Evolutionary conservation across 2,888 invertebrate genomes (phyloP).

Genomic region (Drymonia ruficornis): DNA sequence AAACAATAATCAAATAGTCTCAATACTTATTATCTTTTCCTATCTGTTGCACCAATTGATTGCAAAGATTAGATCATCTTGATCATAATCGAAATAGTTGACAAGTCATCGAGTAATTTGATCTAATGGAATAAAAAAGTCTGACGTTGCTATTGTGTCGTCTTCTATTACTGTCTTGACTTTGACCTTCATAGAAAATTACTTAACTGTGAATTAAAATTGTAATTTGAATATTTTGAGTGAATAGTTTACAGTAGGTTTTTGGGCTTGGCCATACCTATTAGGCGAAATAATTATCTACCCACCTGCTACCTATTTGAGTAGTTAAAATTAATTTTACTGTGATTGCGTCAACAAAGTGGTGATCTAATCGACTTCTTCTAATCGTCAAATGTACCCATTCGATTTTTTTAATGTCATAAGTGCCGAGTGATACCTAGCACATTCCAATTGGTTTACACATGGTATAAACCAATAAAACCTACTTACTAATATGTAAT

Average conservation of each 20-base stretch:
- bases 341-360: neutral
- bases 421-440: too few species aligned
- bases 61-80: neutral
- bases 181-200: conserved; percentile 25
- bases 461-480: too few species aligned
- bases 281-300: neutral
- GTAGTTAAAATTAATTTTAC: neutral
- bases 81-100: neutral
- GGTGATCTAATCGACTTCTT: neutral
- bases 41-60: neutral
- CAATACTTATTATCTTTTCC: too few species aligned
- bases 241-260: too few species aligned
- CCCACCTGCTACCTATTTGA: neutral
- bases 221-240: neutral
- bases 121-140: conserved; percentile 6
- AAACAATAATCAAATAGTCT: too few species aligned
- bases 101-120: conserved; percentile 6
- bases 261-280: neutral
- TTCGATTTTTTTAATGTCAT: too few species aligned
- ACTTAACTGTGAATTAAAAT: conserved; percentile 3
- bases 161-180: conserved; percentile 21
- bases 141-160: conserved; percentile 3
- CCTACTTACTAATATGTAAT: too few species aligned
- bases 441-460: too few species aligned
- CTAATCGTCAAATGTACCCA: too few species aligned